A percentile compares a stretch with the other conserved stretches of the same genome.
Evolutionary conservation across 2,888 invertebrate genomes (phyloP).

Genomic region (Cremastinae sp.): DNA sequence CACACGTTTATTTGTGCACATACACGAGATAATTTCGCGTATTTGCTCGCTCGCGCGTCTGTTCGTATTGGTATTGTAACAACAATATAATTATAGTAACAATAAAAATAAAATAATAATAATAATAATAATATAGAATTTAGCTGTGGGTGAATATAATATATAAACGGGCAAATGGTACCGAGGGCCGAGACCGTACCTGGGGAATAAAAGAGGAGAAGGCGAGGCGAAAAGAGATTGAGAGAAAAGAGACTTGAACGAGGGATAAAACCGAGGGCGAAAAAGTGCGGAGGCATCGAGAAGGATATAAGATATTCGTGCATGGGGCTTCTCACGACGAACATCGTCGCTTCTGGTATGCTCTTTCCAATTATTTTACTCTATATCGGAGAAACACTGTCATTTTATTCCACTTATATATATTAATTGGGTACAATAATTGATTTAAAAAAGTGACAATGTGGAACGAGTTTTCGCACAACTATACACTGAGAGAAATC

Average conservation of each 20-base stretch:
- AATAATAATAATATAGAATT: conserved; percentile 32
- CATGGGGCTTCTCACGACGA: conserved; percentile 31
- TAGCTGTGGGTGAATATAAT: conserved; percentile 53
- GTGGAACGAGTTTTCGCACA: too few relatives aligned
- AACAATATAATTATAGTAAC: too few relatives aligned
- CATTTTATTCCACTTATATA: too few relatives aligned
- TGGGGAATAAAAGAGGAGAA: conserved; percentile 49
- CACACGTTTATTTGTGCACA: background rate
- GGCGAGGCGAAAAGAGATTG: conserved; percentile 42
- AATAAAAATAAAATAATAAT: too few relatives aligned
- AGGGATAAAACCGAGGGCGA: conserved; percentile 53
- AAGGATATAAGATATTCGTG: conserved; percentile 17
- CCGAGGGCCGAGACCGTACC: conserved; percentile 29
- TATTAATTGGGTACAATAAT: too few relatives aligned
- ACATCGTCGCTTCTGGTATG: background rate
- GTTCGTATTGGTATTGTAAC: too few relatives aligned
- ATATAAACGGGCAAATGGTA: conserved; percentile 57
- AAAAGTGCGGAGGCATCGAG: conserved; percentile 45
- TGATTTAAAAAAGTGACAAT: too few relatives aligned
- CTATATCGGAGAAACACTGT: too few relatives aligned
- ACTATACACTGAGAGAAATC: too few relatives aligned
- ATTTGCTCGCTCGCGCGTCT: background rate
- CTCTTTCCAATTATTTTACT: background rate
- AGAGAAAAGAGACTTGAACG: conserved; percentile 51
- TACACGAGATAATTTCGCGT: background rate